Percentiles rank a stretch among this genome's conserved stretches.
Conservation (phyloP, 1,140 invertebrate genomes). For the Trachymyrmex cornetzi region DNA sequence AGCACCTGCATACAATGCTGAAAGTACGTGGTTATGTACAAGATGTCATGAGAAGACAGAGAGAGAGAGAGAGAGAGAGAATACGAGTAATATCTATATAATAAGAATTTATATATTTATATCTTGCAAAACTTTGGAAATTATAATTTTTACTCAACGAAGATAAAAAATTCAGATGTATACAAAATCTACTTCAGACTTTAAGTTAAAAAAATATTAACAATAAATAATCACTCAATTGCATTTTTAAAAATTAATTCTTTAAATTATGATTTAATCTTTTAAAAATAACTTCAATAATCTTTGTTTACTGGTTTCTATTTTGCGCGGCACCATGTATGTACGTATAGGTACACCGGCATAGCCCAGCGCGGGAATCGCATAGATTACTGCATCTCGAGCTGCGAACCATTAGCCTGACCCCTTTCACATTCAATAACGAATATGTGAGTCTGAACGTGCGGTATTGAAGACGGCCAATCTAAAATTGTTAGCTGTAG, state of each 20-base stretch:
- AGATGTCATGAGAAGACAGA: neutral
- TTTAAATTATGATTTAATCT: neutral
- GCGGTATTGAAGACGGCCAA: conserved; percentile 36
- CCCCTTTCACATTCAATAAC: conserved; percentile 70
- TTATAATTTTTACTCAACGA: neutral
- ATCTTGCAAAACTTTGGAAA: neutral
- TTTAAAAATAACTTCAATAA: neutral
- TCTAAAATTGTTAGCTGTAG: conserved; percentile 47
- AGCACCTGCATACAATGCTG: conserved; percentile 1
- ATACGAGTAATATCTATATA: neutral
- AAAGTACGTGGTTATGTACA: neutral
- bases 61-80: neutral
- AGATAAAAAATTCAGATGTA: neutral
- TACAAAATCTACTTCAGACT: neutral
- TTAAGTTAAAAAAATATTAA: neutral
- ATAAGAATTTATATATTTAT: neutral
- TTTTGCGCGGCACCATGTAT: neutral
- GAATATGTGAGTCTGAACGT: conserved; percentile 56
- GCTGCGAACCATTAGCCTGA: conserved; percentile 76
- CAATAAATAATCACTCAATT: neutral
- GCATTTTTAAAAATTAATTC: conserved; percentile 1
- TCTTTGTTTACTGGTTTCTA: neutral
- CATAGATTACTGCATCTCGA: conserved; percentile 77
- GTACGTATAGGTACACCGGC: neutral
- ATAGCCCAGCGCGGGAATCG: conserved; percentile 66